phyloP scores from a whole-genome alignment of 2,797 vertebrate genomes.

The Crenichthys baileyi region DNA sequence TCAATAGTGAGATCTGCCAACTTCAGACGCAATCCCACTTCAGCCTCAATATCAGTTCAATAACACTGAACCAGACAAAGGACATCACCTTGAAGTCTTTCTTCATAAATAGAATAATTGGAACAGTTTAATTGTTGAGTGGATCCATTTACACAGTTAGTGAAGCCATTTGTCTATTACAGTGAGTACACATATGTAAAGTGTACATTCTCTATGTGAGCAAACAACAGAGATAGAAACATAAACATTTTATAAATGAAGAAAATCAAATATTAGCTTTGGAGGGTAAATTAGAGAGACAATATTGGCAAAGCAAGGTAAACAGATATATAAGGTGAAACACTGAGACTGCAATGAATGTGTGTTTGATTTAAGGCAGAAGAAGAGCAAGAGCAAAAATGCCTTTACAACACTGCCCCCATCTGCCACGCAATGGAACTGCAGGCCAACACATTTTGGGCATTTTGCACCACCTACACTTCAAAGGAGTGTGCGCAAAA shows the following conservation, averaged over 20 bases:
- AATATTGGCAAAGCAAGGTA: slow-evolving; percentile 70
- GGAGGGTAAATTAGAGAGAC: slow-evolving; percentile 41
- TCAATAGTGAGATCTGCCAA: slow-evolving; percentile 26
- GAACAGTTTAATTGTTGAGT: slow-evolving; percentile 30
- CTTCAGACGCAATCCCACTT: slow-evolving; percentile 31
- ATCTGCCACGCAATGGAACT: slow-evolving; percentile 44
- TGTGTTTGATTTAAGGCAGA: slow-evolving; percentile 26
- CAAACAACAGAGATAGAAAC: slow-evolving; percentile 14
- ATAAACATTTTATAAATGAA: slow-evolving; percentile 37
- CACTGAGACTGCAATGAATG: slow-evolving; percentile 50
- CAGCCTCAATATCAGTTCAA: slow-evolving; percentile 35
- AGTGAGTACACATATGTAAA: slow-evolving; percentile 37
- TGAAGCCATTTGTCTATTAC: slow-evolving; percentile 32
- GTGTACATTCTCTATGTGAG: slow-evolving; percentile 23
- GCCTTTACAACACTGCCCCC: slow-evolving; percentile 78
- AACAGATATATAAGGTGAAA: slow-evolving; percentile 54
- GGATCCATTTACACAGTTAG: slow-evolving; percentile 32
- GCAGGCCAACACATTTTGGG: slow-evolving; percentile 41
- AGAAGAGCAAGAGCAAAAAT: slow-evolving; percentile 18
- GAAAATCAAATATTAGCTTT: slow-evolving; percentile 43
- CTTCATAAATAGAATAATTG: slow-evolving; percentile 34
- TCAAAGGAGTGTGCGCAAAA: slow-evolving; percentile 61
- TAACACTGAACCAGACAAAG: slow-evolving; percentile 45
- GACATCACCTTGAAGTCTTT: slow-evolving; percentile 35
- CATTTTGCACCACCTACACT: slow-evolving; percentile 56